Conservation (phyloP, 2,113 vertebrate species). For the Geococcyx californianus region DNA sequence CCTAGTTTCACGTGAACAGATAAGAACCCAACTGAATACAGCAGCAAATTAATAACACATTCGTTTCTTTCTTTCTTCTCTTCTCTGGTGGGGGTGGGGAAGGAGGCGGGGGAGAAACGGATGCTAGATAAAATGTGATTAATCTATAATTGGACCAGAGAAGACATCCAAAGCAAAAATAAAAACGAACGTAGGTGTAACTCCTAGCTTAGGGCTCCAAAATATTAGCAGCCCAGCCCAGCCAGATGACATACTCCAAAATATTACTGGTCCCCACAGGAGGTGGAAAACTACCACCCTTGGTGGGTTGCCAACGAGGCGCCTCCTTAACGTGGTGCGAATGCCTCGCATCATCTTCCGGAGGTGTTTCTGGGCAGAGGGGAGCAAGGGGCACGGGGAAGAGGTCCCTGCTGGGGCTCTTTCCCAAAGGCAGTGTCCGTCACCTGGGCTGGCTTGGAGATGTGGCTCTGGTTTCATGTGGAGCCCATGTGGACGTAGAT, state of each 20-base stretch:
- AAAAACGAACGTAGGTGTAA: constrained; percentile 50
- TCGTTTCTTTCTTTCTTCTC: not conserved
- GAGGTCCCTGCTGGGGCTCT: not conserved
- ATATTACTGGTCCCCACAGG: not conserved
- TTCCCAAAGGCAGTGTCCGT: no score
- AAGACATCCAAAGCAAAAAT: constrained; percentile 51
- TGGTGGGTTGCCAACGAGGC: not conserved
- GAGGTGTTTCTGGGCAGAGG: not conserved
- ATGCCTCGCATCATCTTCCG: rapidly evolving
- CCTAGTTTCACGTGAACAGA: not conserved
- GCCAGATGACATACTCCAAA: constrained; percentile 13
- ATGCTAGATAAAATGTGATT: constrained; percentile 54
- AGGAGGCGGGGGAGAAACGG: constrained; percentile 15
- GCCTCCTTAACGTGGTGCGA: rapidly evolving
- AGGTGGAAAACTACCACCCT: not conserved
- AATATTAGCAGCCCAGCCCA: constrained; percentile 30
- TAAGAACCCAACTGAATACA: constrained; percentile 14
- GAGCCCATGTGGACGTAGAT: rapidly evolving
- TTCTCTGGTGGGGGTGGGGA: constrained; percentile 3
- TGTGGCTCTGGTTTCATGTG: rapidly evolving
- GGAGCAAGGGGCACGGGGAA: not conserved
- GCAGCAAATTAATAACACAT: constrained; percentile 35
- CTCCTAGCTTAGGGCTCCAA: constrained; percentile 42
- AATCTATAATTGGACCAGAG: constrained; percentile 60
- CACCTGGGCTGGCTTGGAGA: not conserved